Evolutionary conservation across 2,113 vertebrate genomes (phyloP), one percentile per base, ranked within the genome.

Genomic region (Hemibagrus wyckioides): DNA sequence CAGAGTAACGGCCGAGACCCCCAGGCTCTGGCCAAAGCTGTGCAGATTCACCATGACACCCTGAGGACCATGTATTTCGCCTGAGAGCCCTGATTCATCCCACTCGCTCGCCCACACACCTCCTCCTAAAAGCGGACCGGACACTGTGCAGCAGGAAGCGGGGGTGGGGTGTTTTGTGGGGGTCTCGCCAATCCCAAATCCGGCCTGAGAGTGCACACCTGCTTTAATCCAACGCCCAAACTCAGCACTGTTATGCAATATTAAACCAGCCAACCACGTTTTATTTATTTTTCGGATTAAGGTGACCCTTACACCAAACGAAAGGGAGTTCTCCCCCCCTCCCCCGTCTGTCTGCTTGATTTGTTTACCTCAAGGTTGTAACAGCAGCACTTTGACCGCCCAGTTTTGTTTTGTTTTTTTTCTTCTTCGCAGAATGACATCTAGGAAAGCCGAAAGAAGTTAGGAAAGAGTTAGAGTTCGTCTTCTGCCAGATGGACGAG

Each of bases 1-100:
- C 98, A 99, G 94, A 99, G 98, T 93, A 99, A 99, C 80, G 98
- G 98, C 63, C 96, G 98, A 92, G 98, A 99, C 92, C 98, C 98
- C 17, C 98, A 99, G 94, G 98, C 98, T 86, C 96, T 99, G 88
- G 98, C 98, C 92, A 99, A 99, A 96, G 98, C 98, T 86, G 98
- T 99, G 93, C 98, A 99, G 93, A 99, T 99, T 94, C 98, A 99
- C 97, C 98, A 99, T 90, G 98, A 99, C 96, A 99, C 98, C 95
- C 97, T 99, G 97, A 97, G 98, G 96, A 99, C 98, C 95, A 99
- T 99, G 98, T 99, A 99, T 96, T 99, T 99, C 93, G 98, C 98
- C 95, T 99, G 95, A 97, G 92, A 65, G 89, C 81, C 84, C 85
- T 54, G 19, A 54, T 87, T 73, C 61, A 86, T 52, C 84, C 30